Evolutionary conservation across 2,888 invertebrate species (phyloP), one percentile per base, ranked within the genome.

Genomic region (Drosophila histrio): DNA sequence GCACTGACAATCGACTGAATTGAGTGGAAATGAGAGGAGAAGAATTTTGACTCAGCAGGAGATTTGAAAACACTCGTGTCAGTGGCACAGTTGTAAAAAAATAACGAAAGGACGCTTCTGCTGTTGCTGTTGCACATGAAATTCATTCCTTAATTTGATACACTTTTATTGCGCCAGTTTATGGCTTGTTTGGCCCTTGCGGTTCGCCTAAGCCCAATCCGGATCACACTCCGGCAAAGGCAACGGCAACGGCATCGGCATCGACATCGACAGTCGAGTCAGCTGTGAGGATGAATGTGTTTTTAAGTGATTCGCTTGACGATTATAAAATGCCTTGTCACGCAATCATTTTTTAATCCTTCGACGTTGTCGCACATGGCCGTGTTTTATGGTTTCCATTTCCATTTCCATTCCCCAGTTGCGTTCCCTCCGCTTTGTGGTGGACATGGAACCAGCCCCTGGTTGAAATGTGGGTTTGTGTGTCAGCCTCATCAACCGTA

Each of bases 291-390:
- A 76, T 63, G 77, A 75, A 79, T 80, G 80, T 79, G 76, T 74
- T 78, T 79, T 73, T 71, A 84, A 86, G 84, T 80, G 78, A 82
- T 76, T 83, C 73, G 56, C 64, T 76, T 76, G 88, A 80, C 78
- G 81, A 85, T 88, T 89, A 87, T 85, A 81, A 85, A 88, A 89
- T 87, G 82, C 79, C 81, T 85, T 89, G 87, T 82, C 88, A 89
- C 89, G 85, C 89, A 79, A 87, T 87, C 71, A 83, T 81, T 83
- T 88, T 83, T 84, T 89, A 88, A 81, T 88, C 88, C 87, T 76
- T 78, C 74, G 65, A 56, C 77, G 58, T 56, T 60, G 77, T 69
- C 63, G 70, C 77, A 72, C 69, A 85, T 73, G 77, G 52, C 58
- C 54, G 71, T 79, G 73, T 77, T 81, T 79, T 81, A 81, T 69